Percentiles rank a stretch among this genome's conserved stretches.
phyloP scores from a whole-genome alignment of 2,888 invertebrate genomes.

The Lasioglossum malachurum region DNA sequence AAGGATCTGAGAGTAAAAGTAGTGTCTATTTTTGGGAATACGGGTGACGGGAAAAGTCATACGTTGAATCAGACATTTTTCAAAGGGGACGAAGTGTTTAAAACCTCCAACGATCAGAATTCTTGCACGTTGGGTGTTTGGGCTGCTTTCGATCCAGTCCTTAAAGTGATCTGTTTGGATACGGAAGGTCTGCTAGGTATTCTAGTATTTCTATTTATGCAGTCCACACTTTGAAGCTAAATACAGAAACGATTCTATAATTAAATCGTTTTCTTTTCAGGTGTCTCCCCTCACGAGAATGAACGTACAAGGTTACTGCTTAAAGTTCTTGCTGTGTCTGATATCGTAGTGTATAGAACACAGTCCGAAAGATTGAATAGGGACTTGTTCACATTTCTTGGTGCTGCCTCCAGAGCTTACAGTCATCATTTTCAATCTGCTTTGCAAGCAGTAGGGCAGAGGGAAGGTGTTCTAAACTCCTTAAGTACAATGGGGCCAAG shows the following conservation, averaged over 20 bases:
- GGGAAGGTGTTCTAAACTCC: constrained; percentile 83
- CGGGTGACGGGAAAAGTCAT: constrained; percentile 93
- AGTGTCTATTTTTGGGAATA: constrained; percentile 93
- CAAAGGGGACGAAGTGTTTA: constrained; percentile 87
- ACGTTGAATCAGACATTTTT: constrained; percentile 91
- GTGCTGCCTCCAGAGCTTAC: constrained; percentile 91
- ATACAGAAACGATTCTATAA: neutral
- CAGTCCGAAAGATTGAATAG: constrained; percentile 90
- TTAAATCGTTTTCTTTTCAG: constrained; percentile 57
- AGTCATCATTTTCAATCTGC: constrained; percentile 90
- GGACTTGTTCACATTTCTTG: constrained; percentile 92
- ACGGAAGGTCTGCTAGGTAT: constrained; percentile 92
- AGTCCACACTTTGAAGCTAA: neutral
- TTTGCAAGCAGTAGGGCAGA: constrained; percentile 83
- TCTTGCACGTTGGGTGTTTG: constrained; percentile 92
- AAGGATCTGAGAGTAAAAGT: constrained; percentile 89
- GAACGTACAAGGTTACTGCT: constrained; percentile 89
- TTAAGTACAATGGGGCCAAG: constrained; percentile 89
- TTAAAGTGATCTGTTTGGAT: constrained; percentile 90
- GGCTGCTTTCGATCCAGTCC: constrained; percentile 89
- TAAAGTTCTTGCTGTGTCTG: constrained; percentile 93
- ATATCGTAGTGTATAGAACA: constrained; percentile 92
- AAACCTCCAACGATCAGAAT: constrained; percentile 88
- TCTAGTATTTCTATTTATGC: neutral
- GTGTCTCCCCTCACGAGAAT: constrained; percentile 86